Evolutionary conservation across 92 coral and sea anemone genomes (phyloP).

Genomic region (Parazoanthus atlanticus): DNA sequence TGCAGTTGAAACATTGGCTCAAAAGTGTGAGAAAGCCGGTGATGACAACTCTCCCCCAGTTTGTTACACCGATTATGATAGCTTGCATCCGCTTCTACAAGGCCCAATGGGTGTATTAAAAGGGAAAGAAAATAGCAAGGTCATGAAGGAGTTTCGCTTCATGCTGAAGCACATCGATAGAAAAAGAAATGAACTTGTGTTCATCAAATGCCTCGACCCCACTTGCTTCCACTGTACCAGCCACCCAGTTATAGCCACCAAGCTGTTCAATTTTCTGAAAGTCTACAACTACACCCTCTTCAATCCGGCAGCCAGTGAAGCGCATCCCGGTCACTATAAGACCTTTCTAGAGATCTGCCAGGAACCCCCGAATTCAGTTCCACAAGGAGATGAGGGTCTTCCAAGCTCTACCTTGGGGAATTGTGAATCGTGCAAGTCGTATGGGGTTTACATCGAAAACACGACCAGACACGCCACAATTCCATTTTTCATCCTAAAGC

Average conservation of each 20-base stretch:
- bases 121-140: constrained; percentile 30
- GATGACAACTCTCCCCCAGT: constrained; percentile 39
- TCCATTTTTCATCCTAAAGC: constrained; percentile 30
- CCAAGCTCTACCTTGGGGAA: constrained; percentile 24
- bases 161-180: constrained; percentile 53
- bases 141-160: constrained; percentile 49
- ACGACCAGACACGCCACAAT: constrained; percentile 25
- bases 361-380: constrained; percentile 33
- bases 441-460: background rate
- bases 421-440: constrained; percentile 16
- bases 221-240: constrained; percentile 47
- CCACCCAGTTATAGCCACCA: constrained; percentile 57
- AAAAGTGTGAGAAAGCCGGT: constrained; percentile 35
- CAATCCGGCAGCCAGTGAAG: constrained; percentile 50
- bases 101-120: constrained; percentile 24
- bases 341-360: constrained; percentile 60
- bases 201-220: constrained; percentile 57
- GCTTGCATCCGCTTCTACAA: constrained; percentile 43
- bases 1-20: constrained; percentile 41
- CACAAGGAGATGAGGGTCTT: constrained; percentile 37
- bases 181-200: constrained; percentile 52
- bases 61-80: constrained; percentile 35
- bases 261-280: constrained; percentile 42
- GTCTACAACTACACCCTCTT: constrained; percentile 42
- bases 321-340: constrained; percentile 49